Conservation (phyloP, 2,888 invertebrate genomes). For the Abrostola tripartita region DNA sequence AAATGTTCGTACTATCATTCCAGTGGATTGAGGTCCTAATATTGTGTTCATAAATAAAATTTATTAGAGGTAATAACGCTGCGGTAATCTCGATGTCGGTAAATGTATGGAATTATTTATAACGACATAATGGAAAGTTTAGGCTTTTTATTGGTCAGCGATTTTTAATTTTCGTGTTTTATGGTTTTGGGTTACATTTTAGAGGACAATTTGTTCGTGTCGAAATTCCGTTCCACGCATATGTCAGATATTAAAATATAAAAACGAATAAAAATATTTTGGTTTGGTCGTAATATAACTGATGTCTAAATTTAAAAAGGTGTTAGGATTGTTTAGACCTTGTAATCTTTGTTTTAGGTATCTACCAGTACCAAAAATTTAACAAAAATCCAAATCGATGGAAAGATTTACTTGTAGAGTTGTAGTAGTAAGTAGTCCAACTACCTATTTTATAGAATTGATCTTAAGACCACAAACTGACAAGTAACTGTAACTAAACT, state of each 20-base stretch:
- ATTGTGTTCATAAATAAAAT: conserved; percentile 62
- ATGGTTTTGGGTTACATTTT: conserved; percentile 40
- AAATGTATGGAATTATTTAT: conserved; percentile 50
- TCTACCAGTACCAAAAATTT: no score
- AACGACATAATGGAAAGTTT: conserved; percentile 44
- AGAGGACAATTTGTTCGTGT: conserved; percentile 25
- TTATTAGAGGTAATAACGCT: conserved; percentile 56
- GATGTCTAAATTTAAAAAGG: no score
- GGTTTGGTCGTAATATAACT: not conserved
- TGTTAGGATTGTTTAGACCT: no score
- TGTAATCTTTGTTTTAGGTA: no score
- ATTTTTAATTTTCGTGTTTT: conserved; percentile 40
- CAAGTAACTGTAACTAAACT: no score
- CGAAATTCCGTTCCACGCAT: conserved; percentile 23
- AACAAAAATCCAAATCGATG: no score
- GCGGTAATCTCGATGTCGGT: conserved; percentile 35
- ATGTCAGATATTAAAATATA: conserved; percentile 5
- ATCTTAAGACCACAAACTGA: no score
- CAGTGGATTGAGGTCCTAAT: conserved; percentile 55
- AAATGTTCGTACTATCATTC: conserved; percentile 66
- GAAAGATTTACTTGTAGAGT: no score
- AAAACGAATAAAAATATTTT: conserved; percentile 29
- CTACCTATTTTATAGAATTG: no score
- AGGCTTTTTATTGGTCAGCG: conserved; percentile 23
- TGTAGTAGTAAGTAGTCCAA: no score